Percentiles rank a stretch among this genome's conserved stretches.
phyloP scores from a whole-genome alignment of 2,113 vertebrate genomes.

The Pomatorhinus ruficollis region DNA sequence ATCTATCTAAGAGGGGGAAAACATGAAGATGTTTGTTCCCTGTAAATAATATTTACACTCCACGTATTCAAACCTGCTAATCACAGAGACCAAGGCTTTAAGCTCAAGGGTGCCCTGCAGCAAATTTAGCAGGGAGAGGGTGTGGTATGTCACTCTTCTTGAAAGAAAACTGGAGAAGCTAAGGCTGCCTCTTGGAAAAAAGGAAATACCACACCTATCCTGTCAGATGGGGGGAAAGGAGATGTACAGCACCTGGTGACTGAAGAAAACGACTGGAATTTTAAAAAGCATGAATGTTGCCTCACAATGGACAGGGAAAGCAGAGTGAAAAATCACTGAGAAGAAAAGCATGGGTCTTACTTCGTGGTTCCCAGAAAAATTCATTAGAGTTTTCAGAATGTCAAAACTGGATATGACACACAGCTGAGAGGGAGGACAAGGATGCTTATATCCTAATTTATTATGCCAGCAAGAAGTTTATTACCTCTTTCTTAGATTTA shows the following conservation, averaged over 20 bases:
- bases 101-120: neutral
- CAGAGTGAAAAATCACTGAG: neutral
- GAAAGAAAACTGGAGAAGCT: neutral
- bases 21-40: neutral
- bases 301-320: neutral
- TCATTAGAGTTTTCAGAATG: neutral
- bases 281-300: neutral
- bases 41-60: neutral
- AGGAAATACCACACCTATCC: neutral
- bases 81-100: neutral
- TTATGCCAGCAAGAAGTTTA: neutral
- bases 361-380: neutral
- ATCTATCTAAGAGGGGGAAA: neutral
- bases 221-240: neutral
- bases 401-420: neutral
- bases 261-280: neutral
- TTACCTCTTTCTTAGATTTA: neutral
- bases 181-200: neutral
- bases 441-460: neutral
- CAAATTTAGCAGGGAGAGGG: neutral
- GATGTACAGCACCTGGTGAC: neutral
- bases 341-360: neutral
- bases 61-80: accelerated
- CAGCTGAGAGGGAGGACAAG: neutral
- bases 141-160: neutral